These are phyloP conservation scores for Drosophila chauvacae DNA, from an alignment of 1,140 invertebrate genomes.

Conservation along the genomic window DNA sequence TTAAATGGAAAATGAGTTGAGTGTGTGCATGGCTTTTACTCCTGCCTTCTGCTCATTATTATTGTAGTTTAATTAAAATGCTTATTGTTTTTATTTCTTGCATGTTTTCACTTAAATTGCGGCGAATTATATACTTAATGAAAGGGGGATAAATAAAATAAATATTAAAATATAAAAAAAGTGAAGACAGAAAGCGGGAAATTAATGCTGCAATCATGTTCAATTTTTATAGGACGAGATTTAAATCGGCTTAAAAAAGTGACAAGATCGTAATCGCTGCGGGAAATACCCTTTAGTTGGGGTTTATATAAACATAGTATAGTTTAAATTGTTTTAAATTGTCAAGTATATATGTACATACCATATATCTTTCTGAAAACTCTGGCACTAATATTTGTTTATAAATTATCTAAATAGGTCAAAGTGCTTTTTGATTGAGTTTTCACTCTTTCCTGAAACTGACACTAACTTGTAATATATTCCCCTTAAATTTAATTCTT, in stretches of 20 bases:
- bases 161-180: not conserved
- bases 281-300: not conserved
- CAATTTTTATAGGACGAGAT: conserved; percentile 32
- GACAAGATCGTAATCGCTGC: not conserved
- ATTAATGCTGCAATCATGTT: conserved; percentile 41
- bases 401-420: not conserved
- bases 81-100: conserved; percentile 66
- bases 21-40: not conserved
- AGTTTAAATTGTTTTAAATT: not conserved
- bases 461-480: not conserved
- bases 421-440: not conserved
- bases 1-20: conserved; percentile 64
- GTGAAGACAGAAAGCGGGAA: conserved; percentile 15
- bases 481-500: not conserved
- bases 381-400: too few species aligned
- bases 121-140: conserved; percentile 34
- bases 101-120: conserved; percentile 49
- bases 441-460: not conserved
- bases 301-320: not conserved
- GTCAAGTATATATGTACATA: not conserved
- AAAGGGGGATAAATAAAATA: not conserved
- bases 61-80: conserved; percentile 78
- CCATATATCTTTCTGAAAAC: too few species aligned
- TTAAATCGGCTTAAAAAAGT: conserved; percentile 20
- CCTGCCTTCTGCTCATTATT: conserved; percentile 41